Evolutionary conservation across 2,113 vertebrate genomes (phyloP).

Genomic region (Osmerus mordax): DNA sequence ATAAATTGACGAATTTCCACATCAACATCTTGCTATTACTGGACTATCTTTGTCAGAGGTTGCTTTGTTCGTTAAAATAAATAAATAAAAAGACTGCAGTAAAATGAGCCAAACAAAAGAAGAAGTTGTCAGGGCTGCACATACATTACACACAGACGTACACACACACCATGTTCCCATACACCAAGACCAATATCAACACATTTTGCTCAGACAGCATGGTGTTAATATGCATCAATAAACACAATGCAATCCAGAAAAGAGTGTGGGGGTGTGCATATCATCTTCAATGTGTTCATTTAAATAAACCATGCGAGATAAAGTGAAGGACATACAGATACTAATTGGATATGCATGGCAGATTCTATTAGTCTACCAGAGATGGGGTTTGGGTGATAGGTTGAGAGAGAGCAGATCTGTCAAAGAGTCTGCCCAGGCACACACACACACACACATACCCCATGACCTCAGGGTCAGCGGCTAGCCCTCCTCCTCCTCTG

Average conservation of each 20-base stretch:
- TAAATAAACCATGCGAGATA: constrained; percentile 62
- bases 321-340: constrained; percentile 58
- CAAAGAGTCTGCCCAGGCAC: neutral
- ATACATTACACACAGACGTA: no score
- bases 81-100: no score
- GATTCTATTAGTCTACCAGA: constrained; percentile 54
- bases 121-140: constrained; percentile 22
- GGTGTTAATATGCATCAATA: no score
- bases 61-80: no score
- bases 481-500: constrained; percentile 44
- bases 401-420: constrained; percentile 40
- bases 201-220: no score
- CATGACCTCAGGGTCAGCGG: constrained; percentile 57
- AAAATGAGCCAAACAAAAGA: no score
- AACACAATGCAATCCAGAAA: neutral
- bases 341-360: constrained; percentile 62
- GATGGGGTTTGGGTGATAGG: constrained; percentile 57
- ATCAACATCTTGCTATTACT: neutral
- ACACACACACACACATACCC: constrained; percentile 13
- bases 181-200: no score
- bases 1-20: constrained; percentile 20
- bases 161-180: no score
- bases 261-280: constrained; percentile 32
- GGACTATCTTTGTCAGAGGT: no score
- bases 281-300: constrained; percentile 40